Evolutionary conservation across 92 coral and sea anemone genomes (phyloP).

Genomic region (Siderastrea radians): DNA sequence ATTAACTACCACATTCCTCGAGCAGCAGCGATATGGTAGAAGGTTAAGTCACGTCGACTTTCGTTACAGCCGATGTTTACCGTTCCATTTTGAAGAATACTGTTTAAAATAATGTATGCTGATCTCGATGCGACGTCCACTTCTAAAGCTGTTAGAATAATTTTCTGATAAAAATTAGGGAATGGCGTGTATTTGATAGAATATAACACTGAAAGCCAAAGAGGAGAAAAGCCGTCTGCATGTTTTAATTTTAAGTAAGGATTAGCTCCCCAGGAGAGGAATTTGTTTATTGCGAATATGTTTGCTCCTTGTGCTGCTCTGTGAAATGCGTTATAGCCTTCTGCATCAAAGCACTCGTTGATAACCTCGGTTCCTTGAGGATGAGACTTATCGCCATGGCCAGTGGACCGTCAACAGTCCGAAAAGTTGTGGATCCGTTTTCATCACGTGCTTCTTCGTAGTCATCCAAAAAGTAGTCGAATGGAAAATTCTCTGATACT

Average conservation of each 20-base stretch:
- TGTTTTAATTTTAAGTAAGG: not conserved
- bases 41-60: constrained; percentile 19
- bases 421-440: not conserved
- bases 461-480: constrained; percentile 43
- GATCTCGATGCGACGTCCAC: constrained; percentile 27
- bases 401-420: constrained; percentile 10
- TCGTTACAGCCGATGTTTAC: too few relatives aligned
- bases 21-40: constrained; percentile 53
- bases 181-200: constrained; percentile 7
- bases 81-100: not conserved
- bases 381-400: not conserved
- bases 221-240: not conserved
- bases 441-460: constrained; percentile 11
- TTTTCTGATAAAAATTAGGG: not conserved
- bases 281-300: constrained; percentile 46
- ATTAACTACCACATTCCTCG: constrained; percentile 52
- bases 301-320: constrained; percentile 82
- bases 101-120: constrained; percentile 19
- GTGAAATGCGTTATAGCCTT: constrained; percentile 66
- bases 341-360: not conserved
- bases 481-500: not conserved
- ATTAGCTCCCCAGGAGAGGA: constrained; percentile 48
- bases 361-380: not conserved
- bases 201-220: constrained; percentile 21
- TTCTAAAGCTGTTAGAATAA: constrained; percentile 18